Evolutionary conservation across 2,797 vertebrate genomes (phyloP).

Genomic region (Clarias fuscus): DNA sequence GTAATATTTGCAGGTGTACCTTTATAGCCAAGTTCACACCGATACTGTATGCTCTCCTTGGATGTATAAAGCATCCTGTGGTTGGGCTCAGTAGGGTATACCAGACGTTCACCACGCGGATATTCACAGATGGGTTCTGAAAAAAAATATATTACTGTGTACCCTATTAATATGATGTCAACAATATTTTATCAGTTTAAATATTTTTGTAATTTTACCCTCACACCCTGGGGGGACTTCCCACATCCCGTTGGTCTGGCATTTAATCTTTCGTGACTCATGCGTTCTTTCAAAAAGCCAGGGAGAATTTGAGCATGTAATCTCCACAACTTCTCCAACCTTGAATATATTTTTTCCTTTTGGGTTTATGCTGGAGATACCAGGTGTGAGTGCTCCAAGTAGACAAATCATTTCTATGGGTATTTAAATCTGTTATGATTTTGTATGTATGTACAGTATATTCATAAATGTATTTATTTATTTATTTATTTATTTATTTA

Average conservation of each 20-base stretch:
- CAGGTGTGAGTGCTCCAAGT: background rate
- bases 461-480: background rate
- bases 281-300: fast-evolving
- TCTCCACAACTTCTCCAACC: conserved; percentile 24
- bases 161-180: no score
- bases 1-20: fast-evolving
- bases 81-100: fast-evolving
- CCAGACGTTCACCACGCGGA: fast-evolving
- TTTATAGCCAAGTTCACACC: fast-evolving
- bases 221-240: conserved; percentile 25
- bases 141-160: conserved; percentile 3
- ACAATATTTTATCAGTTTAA: conserved; percentile 42
- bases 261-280: background rate
- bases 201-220: conserved; percentile 51
- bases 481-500: no score
- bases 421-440: background rate
- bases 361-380: background rate
- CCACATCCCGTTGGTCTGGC: conserved; percentile 50
- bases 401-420: conserved; percentile 35
- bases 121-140: conserved; percentile 60
- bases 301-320: conserved; percentile 28
- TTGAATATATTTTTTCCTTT: conserved; percentile 33
- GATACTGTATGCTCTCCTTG: no score
- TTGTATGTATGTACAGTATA: no score
- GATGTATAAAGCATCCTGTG: background rate